Percentiles rank a stretch among this genome's conserved stretches.
phyloP scores from a whole-genome alignment of 2,113 vertebrate species.

The Austrofundulus limnaeus region DNA sequence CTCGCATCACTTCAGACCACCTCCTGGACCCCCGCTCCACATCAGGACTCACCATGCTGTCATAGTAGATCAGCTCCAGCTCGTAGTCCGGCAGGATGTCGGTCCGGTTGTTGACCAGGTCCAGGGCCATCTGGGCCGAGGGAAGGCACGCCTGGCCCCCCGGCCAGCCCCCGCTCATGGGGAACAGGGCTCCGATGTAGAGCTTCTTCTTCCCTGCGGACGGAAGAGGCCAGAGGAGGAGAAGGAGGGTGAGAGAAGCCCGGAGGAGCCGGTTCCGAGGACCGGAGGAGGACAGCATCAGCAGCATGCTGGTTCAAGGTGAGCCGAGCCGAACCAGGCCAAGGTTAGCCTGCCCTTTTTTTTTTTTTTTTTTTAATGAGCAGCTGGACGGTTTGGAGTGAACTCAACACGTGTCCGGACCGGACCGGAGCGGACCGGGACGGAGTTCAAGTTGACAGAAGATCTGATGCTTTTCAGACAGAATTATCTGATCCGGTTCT shows the following conservation, averaged over 20 bases:
- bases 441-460: background rate
- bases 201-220: conserved; percentile 89
- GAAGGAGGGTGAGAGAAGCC: conserved; percentile 50
- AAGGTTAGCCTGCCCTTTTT: background rate
- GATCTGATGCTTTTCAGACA: background rate
- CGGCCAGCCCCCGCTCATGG: conserved; percentile 94
- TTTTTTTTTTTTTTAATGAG: background rate
- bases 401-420: conserved; percentile 64
- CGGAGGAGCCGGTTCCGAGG: conserved; percentile 37
- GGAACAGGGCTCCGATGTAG: conserved; percentile 93
- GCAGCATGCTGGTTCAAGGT: conserved; percentile 49
- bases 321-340: conserved; percentile 16
- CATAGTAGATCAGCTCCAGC: conserved; percentile 91
- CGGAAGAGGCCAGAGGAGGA: conserved; percentile 74
- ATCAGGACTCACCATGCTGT: conserved; percentile 86
- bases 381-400: background rate
- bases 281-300: background rate
- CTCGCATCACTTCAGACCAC: conserved; percentile 1
- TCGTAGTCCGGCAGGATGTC: conserved; percentile 94
- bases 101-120: conserved; percentile 90
- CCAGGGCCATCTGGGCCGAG: conserved; percentile 90
- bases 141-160: conserved; percentile 92
- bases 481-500: background rate
- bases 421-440: background rate
- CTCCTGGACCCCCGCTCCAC: conserved; percentile 37